Conservation (phyloP, 1,140 invertebrate genomes). For the Pinna nobilis region DNA sequence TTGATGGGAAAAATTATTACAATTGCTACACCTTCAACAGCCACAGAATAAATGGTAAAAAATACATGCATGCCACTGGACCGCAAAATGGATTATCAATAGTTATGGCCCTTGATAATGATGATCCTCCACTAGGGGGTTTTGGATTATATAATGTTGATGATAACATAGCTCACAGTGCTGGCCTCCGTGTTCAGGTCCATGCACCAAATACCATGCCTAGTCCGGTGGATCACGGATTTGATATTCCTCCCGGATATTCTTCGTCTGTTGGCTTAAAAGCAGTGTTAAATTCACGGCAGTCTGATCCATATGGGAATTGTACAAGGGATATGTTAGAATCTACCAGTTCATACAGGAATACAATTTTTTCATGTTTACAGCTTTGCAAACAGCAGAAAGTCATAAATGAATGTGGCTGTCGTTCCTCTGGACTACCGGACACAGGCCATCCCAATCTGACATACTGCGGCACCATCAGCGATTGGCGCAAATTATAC, state of each 20-base stretch:
- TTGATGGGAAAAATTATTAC: conserved; percentile 69
- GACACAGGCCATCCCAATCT: conserved; percentile 43
- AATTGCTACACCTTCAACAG: conserved; percentile 71
- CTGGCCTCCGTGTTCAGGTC: conserved; percentile 72
- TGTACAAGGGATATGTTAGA: conserved; percentile 57
- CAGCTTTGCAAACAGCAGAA: conserved; percentile 67
- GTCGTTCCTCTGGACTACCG: conserved; percentile 61
- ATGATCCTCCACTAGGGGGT: conserved; percentile 60
- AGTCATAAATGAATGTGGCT: conserved; percentile 60
- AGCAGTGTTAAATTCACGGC: conserved; percentile 58
- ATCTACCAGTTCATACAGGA: conserved; percentile 52
- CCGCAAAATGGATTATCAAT: conserved; percentile 68
- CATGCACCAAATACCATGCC: conserved; percentile 74
- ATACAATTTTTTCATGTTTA: conserved; percentile 68
- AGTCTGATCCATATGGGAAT: conserved; percentile 66
- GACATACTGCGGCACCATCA: conserved; percentile 64
- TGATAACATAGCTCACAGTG: conserved; percentile 67
- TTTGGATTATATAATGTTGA: conserved; percentile 68
- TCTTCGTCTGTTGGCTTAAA: conserved; percentile 69
- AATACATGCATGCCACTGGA: conserved; percentile 67
- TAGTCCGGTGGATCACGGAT: conserved; percentile 71
- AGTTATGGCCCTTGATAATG: conserved; percentile 67
- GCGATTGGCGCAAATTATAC: conserved; percentile 52
- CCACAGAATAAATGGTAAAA: conserved; percentile 39
- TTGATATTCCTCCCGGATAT: conserved; percentile 70